These are phyloP conservation scores for Brachionus plicatilis DNA, from an alignment of 1,140 invertebrate species.

Conservation along the genomic window DNA sequence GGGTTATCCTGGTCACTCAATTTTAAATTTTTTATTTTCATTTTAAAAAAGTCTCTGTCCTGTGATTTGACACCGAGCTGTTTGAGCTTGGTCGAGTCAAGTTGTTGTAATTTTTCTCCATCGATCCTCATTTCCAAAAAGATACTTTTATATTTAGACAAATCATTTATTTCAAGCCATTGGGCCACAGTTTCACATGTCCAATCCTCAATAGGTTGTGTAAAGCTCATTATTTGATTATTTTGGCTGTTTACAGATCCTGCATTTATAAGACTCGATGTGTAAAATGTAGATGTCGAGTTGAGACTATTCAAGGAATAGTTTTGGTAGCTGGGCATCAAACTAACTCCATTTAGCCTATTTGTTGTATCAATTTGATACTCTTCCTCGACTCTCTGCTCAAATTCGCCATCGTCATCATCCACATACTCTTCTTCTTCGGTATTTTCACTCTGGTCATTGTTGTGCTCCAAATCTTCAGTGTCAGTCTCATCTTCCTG, in stretches of 20 bases:
- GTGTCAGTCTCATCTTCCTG: constrained; percentile 32
- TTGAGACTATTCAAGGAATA: neutral
- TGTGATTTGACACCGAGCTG: constrained; percentile 1
- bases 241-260: neutral
- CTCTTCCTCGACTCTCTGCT: neutral
- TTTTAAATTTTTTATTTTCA: constrained; percentile 15
- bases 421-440: neutral
- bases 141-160: neutral
- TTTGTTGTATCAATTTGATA: constrained; percentile 5
- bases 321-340: neutral
- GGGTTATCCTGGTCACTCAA: neutral
- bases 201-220: constrained; percentile 31
- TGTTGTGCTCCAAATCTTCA: neutral
- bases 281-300: neutral
- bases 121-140: constrained; percentile 19
- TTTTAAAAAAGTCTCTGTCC: constrained; percentile 16
- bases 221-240: constrained; percentile 17
- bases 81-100: neutral
- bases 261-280: neutral
- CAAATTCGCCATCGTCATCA: neutral
- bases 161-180: constrained; percentile 19
- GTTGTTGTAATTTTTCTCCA: constrained; percentile 1
- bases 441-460: neutral
- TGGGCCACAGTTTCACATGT: neutral
- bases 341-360: neutral